Evolutionary conservation across 1,140 invertebrate species (phyloP), one percentile per base, ranked within the genome.

Genomic region (Battus philenor): DNA sequence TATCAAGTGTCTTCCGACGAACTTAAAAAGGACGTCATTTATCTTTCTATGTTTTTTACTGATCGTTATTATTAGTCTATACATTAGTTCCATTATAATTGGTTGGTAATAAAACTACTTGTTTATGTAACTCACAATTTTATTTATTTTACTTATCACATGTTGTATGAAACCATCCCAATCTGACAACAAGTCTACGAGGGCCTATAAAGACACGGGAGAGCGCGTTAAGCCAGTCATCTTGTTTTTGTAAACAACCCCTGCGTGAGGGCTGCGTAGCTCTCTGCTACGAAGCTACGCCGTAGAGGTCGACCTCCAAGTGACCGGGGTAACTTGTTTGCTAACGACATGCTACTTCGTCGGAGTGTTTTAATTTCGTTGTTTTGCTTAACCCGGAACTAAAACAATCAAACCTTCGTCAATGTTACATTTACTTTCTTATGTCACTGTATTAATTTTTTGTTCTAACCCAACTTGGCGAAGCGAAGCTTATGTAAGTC

Each of bases 181-280:
- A 47, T 49, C 49, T 65, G 59, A 69, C 54, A 71, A 60, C 61
- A 65, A 60, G 64, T 68, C 69, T 69, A 68, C 61, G 50, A 65
- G 62, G 68, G 49, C 59, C 68, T 61, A 78, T 78, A 81, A 80
- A 77, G 68, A 63, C 58, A 53, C 48, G 53, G 61, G 57, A 61
- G 60, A 59, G 67, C 59, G 53, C 56, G 65, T 70, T 69, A 52
- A 58, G 78, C 75, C 54, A 79, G 77, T 81, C 77, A 81, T 78
- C 64, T 53, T 79, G 75, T 81, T 81, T 72, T 73, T 71, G 77
- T 81, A 81, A 81, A 79, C 75, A 78, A 51, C 66, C 59, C 64
- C 48, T 31, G 22, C 50, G 50, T 51, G 49, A 29, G 26, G 26
- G 22, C 46, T 10, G 50, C 34, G 49, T 32, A 47, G 48, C 34